Evolutionary conservation across 1,140 invertebrate genomes (phyloP).

Genomic region (Helicoverpa armigera): DNA sequence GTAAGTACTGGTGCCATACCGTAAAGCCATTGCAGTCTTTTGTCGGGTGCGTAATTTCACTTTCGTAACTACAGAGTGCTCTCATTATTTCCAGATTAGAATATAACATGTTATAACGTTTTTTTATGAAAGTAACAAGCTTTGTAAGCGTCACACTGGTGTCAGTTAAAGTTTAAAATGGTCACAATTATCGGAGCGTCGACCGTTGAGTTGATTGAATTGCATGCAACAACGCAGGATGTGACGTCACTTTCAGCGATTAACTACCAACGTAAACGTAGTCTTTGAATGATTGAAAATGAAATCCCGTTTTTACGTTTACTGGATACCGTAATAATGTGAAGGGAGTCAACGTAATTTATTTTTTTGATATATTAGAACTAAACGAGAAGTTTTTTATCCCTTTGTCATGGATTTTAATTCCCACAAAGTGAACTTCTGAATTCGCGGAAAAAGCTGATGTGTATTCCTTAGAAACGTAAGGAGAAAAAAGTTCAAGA

Average conservation of each 20-base stretch:
- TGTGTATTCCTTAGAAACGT: too few relatives aligned
- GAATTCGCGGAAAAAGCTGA: too few relatives aligned
- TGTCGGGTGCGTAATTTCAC: conserved; percentile 16
- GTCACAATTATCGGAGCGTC: conserved; percentile 48
- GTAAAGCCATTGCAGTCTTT: conserved; percentile 8
- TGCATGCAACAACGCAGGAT: conserved; percentile 42
- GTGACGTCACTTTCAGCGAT: conserved; percentile 40
- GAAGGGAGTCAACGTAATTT: too few relatives aligned
- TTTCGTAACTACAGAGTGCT: conserved; percentile 24
- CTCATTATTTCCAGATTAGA: conserved; percentile 6
- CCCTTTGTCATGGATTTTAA: too few relatives aligned
- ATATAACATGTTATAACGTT: conserved; percentile 10
- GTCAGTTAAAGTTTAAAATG: conserved; percentile 49
- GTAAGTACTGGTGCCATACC: neutral
- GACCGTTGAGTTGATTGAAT: conserved; percentile 46
- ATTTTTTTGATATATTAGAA: too few relatives aligned
- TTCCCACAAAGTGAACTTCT: too few relatives aligned
- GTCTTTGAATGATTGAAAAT: conserved; percentile 12
- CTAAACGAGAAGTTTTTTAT: too few relatives aligned
- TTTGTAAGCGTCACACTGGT: conserved; percentile 43
- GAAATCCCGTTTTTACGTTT: conserved; percentile 19
- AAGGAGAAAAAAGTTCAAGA: too few relatives aligned
- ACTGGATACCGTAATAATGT: neutral
- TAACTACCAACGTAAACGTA: conserved; percentile 35
- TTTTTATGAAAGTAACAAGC: conserved; percentile 24